Evolutionary conservation across 2,888 invertebrate genomes (phyloP).

Genomic region (Timema cristinae): DNA sequence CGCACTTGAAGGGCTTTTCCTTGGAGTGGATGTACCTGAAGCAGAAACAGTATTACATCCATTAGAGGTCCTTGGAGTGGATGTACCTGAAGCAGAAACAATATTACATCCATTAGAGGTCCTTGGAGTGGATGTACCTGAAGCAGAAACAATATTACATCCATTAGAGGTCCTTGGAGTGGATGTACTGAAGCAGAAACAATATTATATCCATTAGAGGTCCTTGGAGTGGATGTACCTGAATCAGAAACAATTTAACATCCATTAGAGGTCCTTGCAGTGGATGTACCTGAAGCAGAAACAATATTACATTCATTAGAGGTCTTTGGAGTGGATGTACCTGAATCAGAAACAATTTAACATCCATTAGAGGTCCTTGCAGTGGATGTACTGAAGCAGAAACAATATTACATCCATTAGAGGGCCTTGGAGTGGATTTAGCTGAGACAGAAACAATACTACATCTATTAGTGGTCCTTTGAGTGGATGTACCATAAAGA

Average conservation of each 20-base stretch:
- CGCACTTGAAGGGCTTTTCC: conserved; percentile 97
- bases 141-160: conserved; percentile 30
- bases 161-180: background rate
- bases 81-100: no score
- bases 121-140: no score
- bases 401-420: no score
- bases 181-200: no score
- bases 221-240: conserved; percentile 98
- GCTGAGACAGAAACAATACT: conserved; percentile 55
- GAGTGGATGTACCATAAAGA: no score
- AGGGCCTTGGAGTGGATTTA: conserved; percentile 91
- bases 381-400: no score
- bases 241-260: conserved; percentile 43
- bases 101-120: no score
- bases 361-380: background rate
- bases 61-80: background rate
- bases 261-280: background rate
- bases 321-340: conserved; percentile 95
- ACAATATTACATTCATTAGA: no score
- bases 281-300: no score
- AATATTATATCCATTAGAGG: no score
- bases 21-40: conserved; percentile 95
- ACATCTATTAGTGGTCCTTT: background rate
- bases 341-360: conserved; percentile 54
- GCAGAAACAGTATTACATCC: conserved; percentile 37